Percentiles rank a stretch among this genome's conserved stretches.
These are phyloP conservation scores for Saturnia pavonia DNA, from an alignment of 2,888 invertebrate species.

Conservation along the genomic window DNA sequence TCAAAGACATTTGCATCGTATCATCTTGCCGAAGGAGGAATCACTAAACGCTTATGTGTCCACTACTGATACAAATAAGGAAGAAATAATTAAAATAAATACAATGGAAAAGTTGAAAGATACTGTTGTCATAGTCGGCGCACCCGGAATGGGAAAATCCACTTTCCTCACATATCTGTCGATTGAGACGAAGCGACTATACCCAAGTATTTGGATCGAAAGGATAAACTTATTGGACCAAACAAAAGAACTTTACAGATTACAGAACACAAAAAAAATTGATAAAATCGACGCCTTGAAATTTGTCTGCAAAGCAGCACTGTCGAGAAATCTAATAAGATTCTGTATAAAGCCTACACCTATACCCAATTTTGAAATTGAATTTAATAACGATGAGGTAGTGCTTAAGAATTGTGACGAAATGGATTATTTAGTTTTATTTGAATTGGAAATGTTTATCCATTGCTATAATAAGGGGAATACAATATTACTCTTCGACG, in stretches of 20 bases:
- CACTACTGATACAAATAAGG: neutral
- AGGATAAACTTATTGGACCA: slow-evolving; percentile 26
- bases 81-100: neutral
- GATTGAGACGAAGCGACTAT: slow-evolving; percentile 24
- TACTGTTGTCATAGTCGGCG: neutral
- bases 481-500: slow-evolving; percentile 31
- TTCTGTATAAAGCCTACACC: neutral
- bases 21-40: neutral
- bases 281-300: slow-evolving; percentile 12
- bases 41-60: neutral
- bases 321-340: neutral
- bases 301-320: slow-evolving; percentile 10
- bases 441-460: slow-evolving; percentile 27
- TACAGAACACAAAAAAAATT: slow-evolving; percentile 20
- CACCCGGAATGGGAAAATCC: slow-evolving; percentile 36
- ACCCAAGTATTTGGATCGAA: slow-evolving; percentile 29
- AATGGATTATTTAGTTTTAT: neutral
- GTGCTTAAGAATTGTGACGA: neutral
- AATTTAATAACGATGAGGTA: slow-evolving; percentile 5
- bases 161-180: slow-evolving; percentile 32
- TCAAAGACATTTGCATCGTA: slow-evolving; percentile 21
- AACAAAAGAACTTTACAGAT: slow-evolving; percentile 23
- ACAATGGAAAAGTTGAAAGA: slow-evolving; percentile 1
- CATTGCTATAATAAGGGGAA: slow-evolving; percentile 25
- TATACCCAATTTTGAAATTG: neutral